Evolutionary conservation across 1,140 invertebrate species (phyloP).

Genomic region (Lutraria rhynchaena): DNA sequence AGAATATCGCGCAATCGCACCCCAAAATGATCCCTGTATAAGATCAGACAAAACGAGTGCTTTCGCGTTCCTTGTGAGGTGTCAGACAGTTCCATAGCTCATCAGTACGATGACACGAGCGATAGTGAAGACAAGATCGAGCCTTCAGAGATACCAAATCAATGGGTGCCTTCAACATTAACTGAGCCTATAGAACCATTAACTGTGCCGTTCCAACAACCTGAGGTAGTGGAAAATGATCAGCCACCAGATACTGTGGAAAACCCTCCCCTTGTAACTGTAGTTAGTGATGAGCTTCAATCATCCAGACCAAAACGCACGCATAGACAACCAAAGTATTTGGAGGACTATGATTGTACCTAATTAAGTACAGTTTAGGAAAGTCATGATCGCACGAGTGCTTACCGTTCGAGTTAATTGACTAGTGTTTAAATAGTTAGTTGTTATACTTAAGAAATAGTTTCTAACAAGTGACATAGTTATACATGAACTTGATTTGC

Average conservation of each 20-base stretch:
- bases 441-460: no score
- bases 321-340: constrained; percentile 5
- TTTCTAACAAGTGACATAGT: no score
- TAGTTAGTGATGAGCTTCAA: neutral
- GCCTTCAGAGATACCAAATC: neutral
- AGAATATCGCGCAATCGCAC: no score
- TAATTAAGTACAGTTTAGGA: no score
- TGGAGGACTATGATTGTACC: constrained; percentile 2
- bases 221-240: neutral
- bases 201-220: neutral
- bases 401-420: no score
- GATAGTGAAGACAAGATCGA: neutral
- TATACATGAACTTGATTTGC: no score
- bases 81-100: neutral
- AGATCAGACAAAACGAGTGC: neutral
- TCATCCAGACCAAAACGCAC: neutral
- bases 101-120: neutral
- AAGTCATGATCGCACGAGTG: no score
- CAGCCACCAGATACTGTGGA: neutral
- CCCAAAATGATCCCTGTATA: no score
- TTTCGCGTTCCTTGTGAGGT: neutral
- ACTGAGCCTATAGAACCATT: neutral
- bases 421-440: no score
- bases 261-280: neutral
- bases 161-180: neutral